Evolutionary conservation across 2,797 vertebrate genomes (phyloP), one percentile per base, ranked within the genome.

Genomic region (Dipus sagitta): DNA sequence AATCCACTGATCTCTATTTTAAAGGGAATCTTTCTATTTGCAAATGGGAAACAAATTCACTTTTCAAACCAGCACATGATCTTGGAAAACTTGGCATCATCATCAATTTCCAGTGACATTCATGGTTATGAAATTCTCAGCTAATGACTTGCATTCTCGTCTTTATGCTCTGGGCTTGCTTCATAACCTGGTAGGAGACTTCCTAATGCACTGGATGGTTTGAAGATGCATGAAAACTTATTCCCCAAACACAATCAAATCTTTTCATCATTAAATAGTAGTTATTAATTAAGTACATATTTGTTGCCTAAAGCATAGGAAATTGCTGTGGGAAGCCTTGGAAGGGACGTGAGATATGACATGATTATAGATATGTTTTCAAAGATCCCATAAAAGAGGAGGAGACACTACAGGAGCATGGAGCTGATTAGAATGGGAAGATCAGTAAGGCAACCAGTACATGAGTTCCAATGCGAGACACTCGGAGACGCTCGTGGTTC

Each of bases 1-100:
- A 77, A 76, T 68, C 26, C 47, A 82, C 87, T 90, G 78, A 67
- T 62, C 32, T 81, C 26, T 72, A 34, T n/a, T 26, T 96, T 87
- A 84, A 85, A 92, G 58, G 68, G 92, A 79, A 94, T 58, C 21
- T 87, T 95, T 79, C 88, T 91, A 65, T 82, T 87, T 92, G 30
- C 30, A 47, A 47, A 85, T 92, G 30, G 78, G 54, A 86, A 89
- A 94, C 64, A 83, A 20, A 85, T 24, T 88, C 18, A 54, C 65
- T 81, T 90, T 94, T 88, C 83, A 94, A 86, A 94, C 84, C 65
- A 90, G 23, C 52, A 58, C n/a, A 47, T 70, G 34, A 85, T 92
- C 58, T 88, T 23, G 67, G 68, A 65, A 92, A 93, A 67, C 24
- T 58, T 68, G 5, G 60, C 78, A 79, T 79, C 67, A 54, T 77